These are phyloP conservation scores for Mesocentrotus franciscanus DNA, from an alignment of 53 echinoderm and acorn worm genomes.

Conservation along the genomic window DNA sequence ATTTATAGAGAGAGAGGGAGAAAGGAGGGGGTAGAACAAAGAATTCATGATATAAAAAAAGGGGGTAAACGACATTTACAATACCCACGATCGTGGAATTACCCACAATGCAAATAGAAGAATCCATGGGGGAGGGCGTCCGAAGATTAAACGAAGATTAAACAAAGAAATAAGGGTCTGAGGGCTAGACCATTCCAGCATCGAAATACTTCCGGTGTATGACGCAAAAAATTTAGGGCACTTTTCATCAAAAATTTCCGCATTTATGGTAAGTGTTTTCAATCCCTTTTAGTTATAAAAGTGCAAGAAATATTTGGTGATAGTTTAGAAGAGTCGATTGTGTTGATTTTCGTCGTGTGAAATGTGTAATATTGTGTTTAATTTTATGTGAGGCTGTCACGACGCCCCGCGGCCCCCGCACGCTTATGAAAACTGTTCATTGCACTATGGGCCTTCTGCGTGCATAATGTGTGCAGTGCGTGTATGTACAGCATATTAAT, in stretches of 20 bases:
- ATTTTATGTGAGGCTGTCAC: neutral
- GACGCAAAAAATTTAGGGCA: neutral
- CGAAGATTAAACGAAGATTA: neutral
- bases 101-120: conserved; percentile 6
- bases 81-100: neutral
- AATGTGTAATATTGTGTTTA: neutral
- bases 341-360: neutral
- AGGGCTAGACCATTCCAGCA: neutral
- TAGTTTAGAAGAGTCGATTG: neutral
- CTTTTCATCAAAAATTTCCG: conserved; percentile 15
- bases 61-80: neutral
- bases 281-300: neutral
- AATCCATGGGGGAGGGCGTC: conserved; percentile 22
- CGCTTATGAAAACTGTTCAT: neutral
- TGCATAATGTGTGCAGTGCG: neutral
- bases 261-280: conserved; percentile 18
- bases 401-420: conserved; percentile 43
- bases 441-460: neutral
- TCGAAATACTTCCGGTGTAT: neutral
- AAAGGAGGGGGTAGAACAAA: too few relatives aligned
- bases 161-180: conserved; percentile 19
- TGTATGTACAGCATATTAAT: neutral
- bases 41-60: too few relatives aligned
- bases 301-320: neutral
- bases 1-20: neutral